Conservation (phyloP, 1,140 invertebrate species). For the Drosophila saltans region DNA sequence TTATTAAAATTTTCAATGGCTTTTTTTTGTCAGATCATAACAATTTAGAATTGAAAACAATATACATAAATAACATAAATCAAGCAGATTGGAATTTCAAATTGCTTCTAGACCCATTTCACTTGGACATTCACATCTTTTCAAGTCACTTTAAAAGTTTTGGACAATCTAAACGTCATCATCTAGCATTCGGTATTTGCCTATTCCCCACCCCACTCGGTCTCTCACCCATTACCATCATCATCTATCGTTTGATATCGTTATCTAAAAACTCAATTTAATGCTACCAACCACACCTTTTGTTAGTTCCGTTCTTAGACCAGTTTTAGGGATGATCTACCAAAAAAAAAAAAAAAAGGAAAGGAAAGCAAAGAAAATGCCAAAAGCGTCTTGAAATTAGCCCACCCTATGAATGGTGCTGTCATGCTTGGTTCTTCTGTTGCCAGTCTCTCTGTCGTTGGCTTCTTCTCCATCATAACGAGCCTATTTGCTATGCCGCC, state of each 20-base stretch:
- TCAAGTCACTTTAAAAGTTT: conserved; percentile 35
- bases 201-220: background rate
- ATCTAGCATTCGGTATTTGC: background rate
- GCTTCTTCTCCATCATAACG: conserved; percentile 49
- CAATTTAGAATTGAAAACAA: background rate
- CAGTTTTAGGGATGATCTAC: conserved; percentile 43
- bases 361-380: conserved; percentile 11
- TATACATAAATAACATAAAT: conserved; percentile 9
- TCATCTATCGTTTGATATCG: conserved; percentile 33
- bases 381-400: conserved; percentile 47
- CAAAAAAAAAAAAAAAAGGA: conserved; percentile 18
- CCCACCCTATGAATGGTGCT: conserved; percentile 26
- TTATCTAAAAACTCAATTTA: conserved; percentile 55
- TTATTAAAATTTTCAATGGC: background rate
- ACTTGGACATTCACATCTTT: conserved; percentile 13
- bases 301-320: conserved; percentile 47
- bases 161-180: conserved; percentile 24
- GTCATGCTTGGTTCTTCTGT: background rate
- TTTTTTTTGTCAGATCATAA: background rate
- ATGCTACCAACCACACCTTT: conserved; percentile 66
- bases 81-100: conserved; percentile 6
- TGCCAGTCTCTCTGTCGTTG: background rate
- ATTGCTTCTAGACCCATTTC: conserved; percentile 11
- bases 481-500: conserved; percentile 74
- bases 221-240: conserved; percentile 1